phyloP scores from a whole-genome alignment of 2,113 vertebrate species.

The Centropus bengalensis region DNA sequence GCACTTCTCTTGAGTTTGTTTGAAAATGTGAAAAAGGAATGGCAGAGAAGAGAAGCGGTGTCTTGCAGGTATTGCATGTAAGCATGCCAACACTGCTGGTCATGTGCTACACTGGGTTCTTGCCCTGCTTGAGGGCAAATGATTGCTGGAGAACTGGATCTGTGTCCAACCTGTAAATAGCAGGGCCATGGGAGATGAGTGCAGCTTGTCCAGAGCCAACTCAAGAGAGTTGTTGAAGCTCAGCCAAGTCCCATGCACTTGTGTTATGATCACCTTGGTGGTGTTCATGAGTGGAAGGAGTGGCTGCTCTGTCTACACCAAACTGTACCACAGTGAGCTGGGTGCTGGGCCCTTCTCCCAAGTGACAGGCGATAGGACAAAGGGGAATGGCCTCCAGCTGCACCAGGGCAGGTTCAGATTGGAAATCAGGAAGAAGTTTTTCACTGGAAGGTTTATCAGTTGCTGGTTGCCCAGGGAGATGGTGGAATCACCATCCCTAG shows the following conservation, averaged over 20 bases:
- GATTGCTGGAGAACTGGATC: not conserved
- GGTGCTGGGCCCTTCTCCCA: not conserved
- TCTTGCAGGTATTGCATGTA: not conserved
- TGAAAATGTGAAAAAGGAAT: not conserved
- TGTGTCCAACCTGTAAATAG: not conserved
- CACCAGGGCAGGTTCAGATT: too few species aligned
- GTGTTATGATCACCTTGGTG: not conserved
- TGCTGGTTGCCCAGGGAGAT: too few species aligned
- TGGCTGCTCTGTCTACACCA: not conserved
- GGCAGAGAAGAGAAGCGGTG: not conserved
- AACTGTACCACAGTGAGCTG: accelerated
- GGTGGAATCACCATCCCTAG: too few species aligned
- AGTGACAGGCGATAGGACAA: too few species aligned
- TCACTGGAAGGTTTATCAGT: too few species aligned
- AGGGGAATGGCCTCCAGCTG: too few species aligned
- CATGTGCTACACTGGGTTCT: accelerated
- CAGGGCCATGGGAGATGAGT: not conserved
- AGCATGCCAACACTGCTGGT: accelerated
- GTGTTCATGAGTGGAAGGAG: not conserved
- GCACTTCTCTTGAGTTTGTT: not conserved
- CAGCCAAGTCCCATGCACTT: not conserved
- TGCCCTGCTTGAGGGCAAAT: not conserved
- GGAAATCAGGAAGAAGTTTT: too few species aligned
- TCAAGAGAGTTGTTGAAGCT: not conserved
- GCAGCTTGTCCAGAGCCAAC: not conserved